Conservation (phyloP, 2,113 vertebrate species). For the Cettia cetti region DNA sequence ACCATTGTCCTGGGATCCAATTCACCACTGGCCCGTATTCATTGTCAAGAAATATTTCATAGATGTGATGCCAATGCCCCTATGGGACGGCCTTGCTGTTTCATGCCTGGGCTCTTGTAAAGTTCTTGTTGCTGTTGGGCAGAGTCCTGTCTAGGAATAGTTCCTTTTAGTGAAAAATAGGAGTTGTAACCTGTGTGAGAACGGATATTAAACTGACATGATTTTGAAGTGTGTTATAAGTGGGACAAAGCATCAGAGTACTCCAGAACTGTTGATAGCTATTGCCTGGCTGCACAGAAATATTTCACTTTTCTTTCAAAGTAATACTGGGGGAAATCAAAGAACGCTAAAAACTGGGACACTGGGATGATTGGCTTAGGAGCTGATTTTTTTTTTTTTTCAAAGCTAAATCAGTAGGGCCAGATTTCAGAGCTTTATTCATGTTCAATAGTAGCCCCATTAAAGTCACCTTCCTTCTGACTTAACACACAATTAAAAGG, state of each 20-base stretch:
- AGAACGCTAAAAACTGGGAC: background rate
- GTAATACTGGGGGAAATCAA: background rate
- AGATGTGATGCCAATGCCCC: background rate
- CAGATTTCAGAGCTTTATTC: background rate
- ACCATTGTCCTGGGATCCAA: background rate
- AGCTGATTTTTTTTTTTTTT: background rate
- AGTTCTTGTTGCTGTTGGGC: background rate
- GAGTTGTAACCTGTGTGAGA: background rate
- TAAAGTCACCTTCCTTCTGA: background rate
- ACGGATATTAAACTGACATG: background rate
- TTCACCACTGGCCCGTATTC: background rate
- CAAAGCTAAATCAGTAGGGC: background rate
- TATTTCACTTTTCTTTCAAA: background rate
- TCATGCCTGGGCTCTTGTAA: background rate
- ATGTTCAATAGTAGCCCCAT: background rate
- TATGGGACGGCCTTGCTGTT: background rate
- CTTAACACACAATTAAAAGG: background rate
- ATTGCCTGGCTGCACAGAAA: background rate
- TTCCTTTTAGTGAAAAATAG: background rate
- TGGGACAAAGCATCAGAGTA: background rate
- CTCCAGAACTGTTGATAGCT: background rate
- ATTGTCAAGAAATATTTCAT: background rate
- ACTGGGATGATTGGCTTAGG: background rate
- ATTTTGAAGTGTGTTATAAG: background rate
- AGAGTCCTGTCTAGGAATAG: background rate